Conservation (phyloP, 2,888 invertebrate genomes). For the Lithophane semibrunnea region DNA sequence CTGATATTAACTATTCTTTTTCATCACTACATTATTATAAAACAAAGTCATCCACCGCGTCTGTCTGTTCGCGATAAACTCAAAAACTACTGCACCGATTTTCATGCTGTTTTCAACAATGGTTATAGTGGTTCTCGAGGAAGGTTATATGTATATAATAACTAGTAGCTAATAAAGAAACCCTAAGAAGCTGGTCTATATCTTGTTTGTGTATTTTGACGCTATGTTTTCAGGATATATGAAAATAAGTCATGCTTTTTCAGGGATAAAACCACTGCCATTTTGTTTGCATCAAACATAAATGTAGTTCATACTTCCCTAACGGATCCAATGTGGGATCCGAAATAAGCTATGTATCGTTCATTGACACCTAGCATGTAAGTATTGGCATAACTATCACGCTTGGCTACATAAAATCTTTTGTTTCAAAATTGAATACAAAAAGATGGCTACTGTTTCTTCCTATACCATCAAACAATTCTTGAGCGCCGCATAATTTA, state of each 20-base stretch:
- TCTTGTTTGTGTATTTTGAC: neutral
- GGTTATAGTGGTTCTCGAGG: too few species aligned
- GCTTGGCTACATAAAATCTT: neutral
- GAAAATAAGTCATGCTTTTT: neutral
- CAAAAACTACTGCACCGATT: too few species aligned
- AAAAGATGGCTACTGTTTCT: conserved; percentile 18
- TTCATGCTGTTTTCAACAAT: too few species aligned
- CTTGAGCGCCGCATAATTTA: conserved; percentile 44
- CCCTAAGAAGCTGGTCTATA: neutral
- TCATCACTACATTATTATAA: neutral
- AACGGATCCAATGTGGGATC: neutral
- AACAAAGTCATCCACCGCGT: too few species aligned
- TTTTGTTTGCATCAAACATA: neutral
- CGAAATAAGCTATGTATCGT: neutral
- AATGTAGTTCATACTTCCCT: neutral
- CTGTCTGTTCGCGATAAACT: too few species aligned
- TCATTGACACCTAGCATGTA: neutral
- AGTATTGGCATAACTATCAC: neutral
- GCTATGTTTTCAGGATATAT: neutral
- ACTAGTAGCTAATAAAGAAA: neutral
- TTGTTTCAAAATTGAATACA: conserved; percentile 12
- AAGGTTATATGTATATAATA: too few species aligned
- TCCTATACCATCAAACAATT: conserved; percentile 42
- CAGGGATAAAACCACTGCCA: neutral
- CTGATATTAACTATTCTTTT: neutral